phyloP scores from a whole-genome alignment of 2,888 invertebrate species.

The Ariolimax columbianus region DNA sequence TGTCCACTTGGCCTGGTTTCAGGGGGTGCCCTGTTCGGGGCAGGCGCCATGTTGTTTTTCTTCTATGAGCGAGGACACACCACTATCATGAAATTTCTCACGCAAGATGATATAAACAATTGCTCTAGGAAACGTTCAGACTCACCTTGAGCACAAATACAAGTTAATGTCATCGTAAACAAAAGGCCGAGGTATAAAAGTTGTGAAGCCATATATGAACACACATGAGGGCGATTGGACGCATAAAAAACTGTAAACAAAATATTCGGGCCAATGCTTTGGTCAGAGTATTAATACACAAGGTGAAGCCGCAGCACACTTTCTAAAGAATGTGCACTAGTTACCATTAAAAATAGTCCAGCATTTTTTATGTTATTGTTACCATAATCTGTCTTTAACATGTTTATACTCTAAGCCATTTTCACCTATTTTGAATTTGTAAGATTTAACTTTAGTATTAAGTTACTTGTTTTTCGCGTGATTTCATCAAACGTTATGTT shows the following conservation, averaged over 20 bases:
- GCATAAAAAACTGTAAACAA: conserved; percentile 55
- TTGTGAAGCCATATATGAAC: conserved; percentile 58
- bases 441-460: not conserved
- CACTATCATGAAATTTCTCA: conserved; percentile 44
- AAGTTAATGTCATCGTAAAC: conserved; percentile 56
- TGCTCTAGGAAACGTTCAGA: conserved; percentile 12
- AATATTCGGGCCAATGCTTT: conserved; percentile 52
- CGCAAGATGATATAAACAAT: conserved; percentile 43
- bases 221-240: conserved; percentile 57
- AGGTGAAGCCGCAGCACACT: conserved; percentile 35
- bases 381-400: not conserved
- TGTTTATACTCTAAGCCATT: not conserved
- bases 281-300: conserved; percentile 56
- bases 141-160: conserved; percentile 54
- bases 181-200: conserved; percentile 58
- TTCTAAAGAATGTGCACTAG: not conserved
- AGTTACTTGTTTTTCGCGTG: not conserved
- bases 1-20: conserved; percentile 52
- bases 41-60: conserved; percentile 59
- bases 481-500: not conserved
- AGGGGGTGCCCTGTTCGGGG: conserved; percentile 53
- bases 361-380: not conserved
- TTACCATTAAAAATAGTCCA: conserved; percentile 2
- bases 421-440: not conserved
- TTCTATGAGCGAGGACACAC: conserved; percentile 56